phyloP scores from a whole-genome alignment of 2,888 invertebrate species.

The Drosophila leonis region DNA sequence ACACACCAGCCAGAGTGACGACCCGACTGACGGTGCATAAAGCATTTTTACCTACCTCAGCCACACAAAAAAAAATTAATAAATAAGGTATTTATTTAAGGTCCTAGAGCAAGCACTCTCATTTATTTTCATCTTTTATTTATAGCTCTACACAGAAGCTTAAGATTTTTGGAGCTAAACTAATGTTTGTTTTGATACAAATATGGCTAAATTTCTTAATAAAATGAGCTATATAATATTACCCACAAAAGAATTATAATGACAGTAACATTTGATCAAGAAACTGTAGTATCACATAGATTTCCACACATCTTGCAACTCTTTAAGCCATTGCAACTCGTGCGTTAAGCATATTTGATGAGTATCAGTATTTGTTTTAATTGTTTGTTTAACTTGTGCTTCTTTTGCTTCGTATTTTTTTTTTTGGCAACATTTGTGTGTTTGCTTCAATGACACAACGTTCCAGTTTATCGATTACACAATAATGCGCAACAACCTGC shows the following conservation, averaged over 20 bases:
- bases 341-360: neutral
- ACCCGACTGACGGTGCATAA: too few relatives aligned
- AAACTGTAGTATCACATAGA: neutral
- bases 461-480: conserved; percentile 64
- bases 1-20: too few relatives aligned
- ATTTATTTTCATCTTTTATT: neutral
- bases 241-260: neutral
- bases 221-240: neutral
- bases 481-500: conserved; percentile 58
- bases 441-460: conserved; percentile 51
- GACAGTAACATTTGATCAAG: neutral
- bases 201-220: neutral
- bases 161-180: too few relatives aligned
- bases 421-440: conserved; percentile 6
- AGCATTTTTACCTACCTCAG: too few relatives aligned
- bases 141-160: too few relatives aligned
- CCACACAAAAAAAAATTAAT: too few relatives aligned
- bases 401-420: neutral
- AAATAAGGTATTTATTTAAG: neutral
- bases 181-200: neutral
- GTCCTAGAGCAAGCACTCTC: neutral
- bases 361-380: neutral
- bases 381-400: conserved; percentile 1
- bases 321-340: conserved; percentile 3
- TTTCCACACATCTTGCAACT: neutral